These are phyloP conservation scores for Nesidiocoris tenuis DNA, from an alignment of 2,888 invertebrate species.

Conservation along the genomic window DNA sequence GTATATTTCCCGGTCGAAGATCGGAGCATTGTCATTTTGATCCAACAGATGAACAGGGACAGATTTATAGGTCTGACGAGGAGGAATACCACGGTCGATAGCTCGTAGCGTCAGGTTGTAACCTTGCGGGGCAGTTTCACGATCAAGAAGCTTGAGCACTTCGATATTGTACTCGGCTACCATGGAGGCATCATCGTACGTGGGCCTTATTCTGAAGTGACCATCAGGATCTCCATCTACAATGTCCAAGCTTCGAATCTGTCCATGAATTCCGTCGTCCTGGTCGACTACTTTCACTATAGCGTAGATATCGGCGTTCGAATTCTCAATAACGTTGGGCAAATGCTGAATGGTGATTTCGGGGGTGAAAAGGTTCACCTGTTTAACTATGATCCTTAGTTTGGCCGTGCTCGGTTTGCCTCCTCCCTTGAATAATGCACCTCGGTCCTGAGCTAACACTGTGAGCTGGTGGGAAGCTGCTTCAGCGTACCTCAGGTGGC, in stretches of 20 bases:
- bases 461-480: conserved; percentile 69
- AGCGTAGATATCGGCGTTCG: conserved; percentile 82
- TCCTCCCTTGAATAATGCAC: conserved; percentile 53
- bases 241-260: conserved; percentile 77
- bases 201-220: conserved; percentile 74
- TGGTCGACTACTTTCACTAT: conserved; percentile 81
- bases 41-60: conserved; percentile 80
- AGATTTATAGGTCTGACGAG: conserved; percentile 73
- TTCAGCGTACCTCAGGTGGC: conserved; percentile 71
- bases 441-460: conserved; percentile 81
- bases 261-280: conserved; percentile 81
- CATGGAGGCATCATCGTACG: conserved; percentile 50
- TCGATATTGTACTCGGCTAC: conserved; percentile 75
- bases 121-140: conserved; percentile 74
- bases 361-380: conserved; percentile 83
- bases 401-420: conserved; percentile 70
- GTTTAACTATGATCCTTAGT: conserved; percentile 72
- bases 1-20: conserved; percentile 83
- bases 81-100: conserved; percentile 77
- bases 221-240: conserved; percentile 88
- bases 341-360: conserved; percentile 77
- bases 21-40: conserved; percentile 80
- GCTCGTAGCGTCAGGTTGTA: conserved; percentile 87
- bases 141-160: conserved; percentile 72
- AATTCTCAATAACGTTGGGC: conserved; percentile 77